Evolutionary conservation across 2,113 vertebrate genomes (phyloP).

Genomic region (Balaeniceps rex): DNA sequence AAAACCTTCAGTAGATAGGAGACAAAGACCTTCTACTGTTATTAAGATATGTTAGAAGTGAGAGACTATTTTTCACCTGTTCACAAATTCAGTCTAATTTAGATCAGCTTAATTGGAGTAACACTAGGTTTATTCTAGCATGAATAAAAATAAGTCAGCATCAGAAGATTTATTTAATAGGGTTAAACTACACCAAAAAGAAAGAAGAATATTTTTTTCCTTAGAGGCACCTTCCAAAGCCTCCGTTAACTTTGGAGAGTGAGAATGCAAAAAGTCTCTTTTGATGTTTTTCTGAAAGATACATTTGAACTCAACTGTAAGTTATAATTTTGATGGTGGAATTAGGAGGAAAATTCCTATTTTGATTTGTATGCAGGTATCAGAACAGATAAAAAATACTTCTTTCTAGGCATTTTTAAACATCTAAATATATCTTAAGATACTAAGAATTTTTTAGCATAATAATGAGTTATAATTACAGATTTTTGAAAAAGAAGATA

Average conservation of each 20-base stretch:
- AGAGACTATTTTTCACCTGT: neutral
- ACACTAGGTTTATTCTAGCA: neutral
- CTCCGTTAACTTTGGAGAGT: neutral
- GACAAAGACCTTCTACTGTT: neutral
- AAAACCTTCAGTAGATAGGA: neutral
- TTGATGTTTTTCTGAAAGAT: neutral
- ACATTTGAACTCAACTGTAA: neutral
- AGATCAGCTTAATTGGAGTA: neutral
- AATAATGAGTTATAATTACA: neutral
- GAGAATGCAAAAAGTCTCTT: neutral
- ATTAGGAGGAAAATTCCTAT: neutral
- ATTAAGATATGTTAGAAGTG: neutral
- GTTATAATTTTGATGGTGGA: neutral
- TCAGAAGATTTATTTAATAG: neutral
- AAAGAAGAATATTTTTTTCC: neutral
- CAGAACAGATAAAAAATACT: neutral
- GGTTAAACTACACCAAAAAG: neutral
- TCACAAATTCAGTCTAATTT: neutral
- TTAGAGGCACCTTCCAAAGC: neutral
- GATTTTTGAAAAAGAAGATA: neutral
- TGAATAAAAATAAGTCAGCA: neutral
- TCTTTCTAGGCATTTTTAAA: neutral
- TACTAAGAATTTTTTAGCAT: neutral
- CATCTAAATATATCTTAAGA: neutral
- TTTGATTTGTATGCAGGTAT: neutral